phyloP scores from a whole-genome alignment of 2,888 invertebrate genomes.

The Tetrapedia diversipes region DNA sequence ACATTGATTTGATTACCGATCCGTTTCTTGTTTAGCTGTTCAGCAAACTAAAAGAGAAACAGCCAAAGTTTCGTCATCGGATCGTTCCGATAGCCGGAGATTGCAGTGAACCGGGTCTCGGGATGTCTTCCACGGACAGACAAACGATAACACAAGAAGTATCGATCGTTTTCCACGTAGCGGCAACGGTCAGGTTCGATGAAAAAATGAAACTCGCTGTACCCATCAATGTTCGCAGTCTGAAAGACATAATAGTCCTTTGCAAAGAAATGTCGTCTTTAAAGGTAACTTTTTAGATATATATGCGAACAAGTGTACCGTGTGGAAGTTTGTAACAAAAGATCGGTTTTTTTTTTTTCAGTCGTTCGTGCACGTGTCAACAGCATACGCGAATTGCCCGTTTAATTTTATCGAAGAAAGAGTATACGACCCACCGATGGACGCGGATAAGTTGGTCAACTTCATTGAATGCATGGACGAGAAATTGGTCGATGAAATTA shows the following conservation, averaged over 20 bases:
- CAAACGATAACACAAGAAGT: slow-evolving; percentile 84
- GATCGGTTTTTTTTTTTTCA: too few species aligned
- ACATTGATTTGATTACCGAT: not conserved
- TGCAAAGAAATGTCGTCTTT: slow-evolving; percentile 87
- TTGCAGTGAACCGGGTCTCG: slow-evolving; percentile 86
- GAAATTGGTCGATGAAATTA: slow-evolving; percentile 84
- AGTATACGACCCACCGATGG: slow-evolving; percentile 84
- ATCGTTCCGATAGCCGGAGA: slow-evolving; percentile 85
- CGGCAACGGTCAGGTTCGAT: slow-evolving; percentile 87
- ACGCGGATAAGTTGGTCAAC: slow-evolving; percentile 83
- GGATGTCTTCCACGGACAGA: slow-evolving; percentile 85
- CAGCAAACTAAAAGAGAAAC: slow-evolving; percentile 84
- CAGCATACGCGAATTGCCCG: slow-evolving; percentile 85
- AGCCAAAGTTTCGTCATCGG: slow-evolving; percentile 87
- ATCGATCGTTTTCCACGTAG: slow-evolving; percentile 85
- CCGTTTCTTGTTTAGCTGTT: slow-evolving; percentile 83
- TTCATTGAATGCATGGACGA: slow-evolving; percentile 84
- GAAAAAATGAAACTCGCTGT: slow-evolving; percentile 89
- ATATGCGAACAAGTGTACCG: not conserved
- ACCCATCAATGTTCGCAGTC: slow-evolving; percentile 89
- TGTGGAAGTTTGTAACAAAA: too few species aligned
- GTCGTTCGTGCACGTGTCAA: slow-evolving; percentile 85
- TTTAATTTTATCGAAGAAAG: slow-evolving; percentile 84
- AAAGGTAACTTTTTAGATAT: slow-evolving; percentile 81
- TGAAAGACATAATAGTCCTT: slow-evolving; percentile 87